Percentiles rank a stretch among this genome's conserved stretches.
Evolutionary conservation across 1,140 invertebrate species (phyloP).

Genomic region (Brachionus angularis): DNA sequence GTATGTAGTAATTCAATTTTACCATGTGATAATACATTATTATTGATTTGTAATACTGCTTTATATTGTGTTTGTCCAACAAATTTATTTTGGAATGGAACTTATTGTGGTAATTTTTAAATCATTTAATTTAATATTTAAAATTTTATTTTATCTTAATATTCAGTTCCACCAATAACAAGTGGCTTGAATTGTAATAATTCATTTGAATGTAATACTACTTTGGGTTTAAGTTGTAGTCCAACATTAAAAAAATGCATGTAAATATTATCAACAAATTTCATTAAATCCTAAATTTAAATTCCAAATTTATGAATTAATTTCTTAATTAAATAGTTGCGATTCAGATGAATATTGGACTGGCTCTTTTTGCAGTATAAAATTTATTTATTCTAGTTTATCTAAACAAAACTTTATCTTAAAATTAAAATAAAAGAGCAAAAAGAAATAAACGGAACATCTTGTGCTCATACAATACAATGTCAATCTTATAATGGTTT

Average conservation of each 20-base stretch:
- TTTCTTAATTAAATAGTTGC: background rate
- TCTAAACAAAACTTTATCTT: too few relatives aligned
- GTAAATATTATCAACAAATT: background rate
- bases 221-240: background rate
- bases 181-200: background rate
- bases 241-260: background rate
- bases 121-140: too few relatives aligned
- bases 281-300: too few relatives aligned
- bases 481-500: conserved; percentile 34
- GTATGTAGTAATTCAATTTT: background rate
- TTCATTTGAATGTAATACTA: background rate
- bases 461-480: conserved; percentile 6
- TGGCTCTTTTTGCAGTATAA: background rate
- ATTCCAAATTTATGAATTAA: too few relatives aligned
- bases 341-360: background rate
- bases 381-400: too few relatives aligned
- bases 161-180: background rate
- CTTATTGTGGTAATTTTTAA: background rate
- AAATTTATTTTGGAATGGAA: background rate
- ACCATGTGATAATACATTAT: background rate
- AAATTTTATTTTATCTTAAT: too few relatives aligned
- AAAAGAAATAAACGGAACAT: conserved; percentile 28
- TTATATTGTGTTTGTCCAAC: background rate
- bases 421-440: background rate
- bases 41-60: background rate